Evolutionary conservation across 1,140 invertebrate genomes (phyloP).

Genomic region (Coelopa frigida): DNA sequence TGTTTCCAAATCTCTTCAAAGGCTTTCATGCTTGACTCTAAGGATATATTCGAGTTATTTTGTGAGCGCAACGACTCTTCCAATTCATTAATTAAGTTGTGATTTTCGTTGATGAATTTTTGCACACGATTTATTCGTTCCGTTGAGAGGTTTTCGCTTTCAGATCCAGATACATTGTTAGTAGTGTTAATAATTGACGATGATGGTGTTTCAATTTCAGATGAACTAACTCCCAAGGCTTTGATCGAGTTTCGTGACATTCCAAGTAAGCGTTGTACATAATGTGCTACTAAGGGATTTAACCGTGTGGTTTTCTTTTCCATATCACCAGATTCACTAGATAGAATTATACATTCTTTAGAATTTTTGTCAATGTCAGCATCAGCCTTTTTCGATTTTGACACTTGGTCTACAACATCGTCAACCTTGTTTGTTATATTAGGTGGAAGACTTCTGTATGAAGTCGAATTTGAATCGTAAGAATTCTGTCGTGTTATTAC

Average conservation of each 20-base stretch:
- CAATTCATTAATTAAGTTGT: conserved; percentile 33
- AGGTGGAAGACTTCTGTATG: conserved; percentile 32
- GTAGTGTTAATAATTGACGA: conserved; percentile 29
- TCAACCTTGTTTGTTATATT: conserved; percentile 4
- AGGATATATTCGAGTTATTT: conserved; percentile 18
- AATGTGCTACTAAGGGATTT: conserved; percentile 31
- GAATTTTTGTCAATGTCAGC: no score
- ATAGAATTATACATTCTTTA: no score
- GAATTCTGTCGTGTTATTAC: conserved; percentile 24
- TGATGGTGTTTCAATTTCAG: conserved; percentile 28
- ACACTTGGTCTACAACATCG: conserved; percentile 4
- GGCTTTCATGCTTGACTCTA: conserved; percentile 11
- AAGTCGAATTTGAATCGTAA: conserved; percentile 36
- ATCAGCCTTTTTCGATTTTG: no score
- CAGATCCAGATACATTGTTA: conserved; percentile 14
- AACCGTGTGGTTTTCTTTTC: conserved; percentile 9
- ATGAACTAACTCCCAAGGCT: conserved; percentile 22
- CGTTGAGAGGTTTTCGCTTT: background rate
- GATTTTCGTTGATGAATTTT: conserved; percentile 34
- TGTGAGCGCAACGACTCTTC: conserved; percentile 26
- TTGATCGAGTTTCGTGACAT: conserved; percentile 26
- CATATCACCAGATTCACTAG: no score
- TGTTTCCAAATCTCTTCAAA: conserved; percentile 28
- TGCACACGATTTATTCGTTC: conserved; percentile 23
- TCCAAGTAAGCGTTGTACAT: conserved; percentile 32